Evolutionary conservation across 92 coral and sea anemone species (phyloP).

Genomic region (Scolanthus callimorphus): DNA sequence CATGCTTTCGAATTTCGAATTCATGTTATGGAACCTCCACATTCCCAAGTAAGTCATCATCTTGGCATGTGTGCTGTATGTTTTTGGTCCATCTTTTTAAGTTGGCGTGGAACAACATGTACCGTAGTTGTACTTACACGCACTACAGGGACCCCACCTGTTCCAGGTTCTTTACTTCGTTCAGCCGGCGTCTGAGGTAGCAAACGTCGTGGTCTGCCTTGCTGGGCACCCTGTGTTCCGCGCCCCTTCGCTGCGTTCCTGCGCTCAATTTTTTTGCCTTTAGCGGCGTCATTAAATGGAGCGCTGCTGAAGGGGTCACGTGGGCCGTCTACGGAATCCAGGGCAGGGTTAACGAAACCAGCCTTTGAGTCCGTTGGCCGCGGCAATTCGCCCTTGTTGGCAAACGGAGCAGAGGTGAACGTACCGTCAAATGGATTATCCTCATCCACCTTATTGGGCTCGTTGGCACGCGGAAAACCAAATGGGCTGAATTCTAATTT

Average conservation of each 20-base stretch:
- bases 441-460: not conserved
- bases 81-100: too few relatives aligned
- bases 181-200: constrained; percentile 55
- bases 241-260: constrained; percentile 40
- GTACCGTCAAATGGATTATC: constrained; percentile 22
- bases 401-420: not conserved
- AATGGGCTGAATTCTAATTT: constrained; percentile 16
- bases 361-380: not conserved
- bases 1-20: too few relatives aligned
- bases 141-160: not conserved
- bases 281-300: constrained; percentile 49
- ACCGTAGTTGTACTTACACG: not conserved
- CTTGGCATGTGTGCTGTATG: too few relatives aligned
- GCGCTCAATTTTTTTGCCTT: constrained; percentile 23
- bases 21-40: too few relatives aligned
- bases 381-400: not conserved
- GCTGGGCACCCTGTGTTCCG: constrained; percentile 7
- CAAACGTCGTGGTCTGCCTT: constrained; percentile 45
- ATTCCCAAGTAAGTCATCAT: too few relatives aligned
- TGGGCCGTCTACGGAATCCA: constrained; percentile 35
- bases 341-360: constrained; percentile 63
- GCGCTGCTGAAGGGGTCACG: constrained; percentile 84
- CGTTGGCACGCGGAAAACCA: constrained; percentile 1
- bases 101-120: not conserved
- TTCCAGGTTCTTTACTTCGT: not conserved